Evolutionary conservation across 2,888 invertebrate genomes (phyloP), one percentile per base, ranked within the genome.

Genomic region (Epirrita christyi): DNA sequence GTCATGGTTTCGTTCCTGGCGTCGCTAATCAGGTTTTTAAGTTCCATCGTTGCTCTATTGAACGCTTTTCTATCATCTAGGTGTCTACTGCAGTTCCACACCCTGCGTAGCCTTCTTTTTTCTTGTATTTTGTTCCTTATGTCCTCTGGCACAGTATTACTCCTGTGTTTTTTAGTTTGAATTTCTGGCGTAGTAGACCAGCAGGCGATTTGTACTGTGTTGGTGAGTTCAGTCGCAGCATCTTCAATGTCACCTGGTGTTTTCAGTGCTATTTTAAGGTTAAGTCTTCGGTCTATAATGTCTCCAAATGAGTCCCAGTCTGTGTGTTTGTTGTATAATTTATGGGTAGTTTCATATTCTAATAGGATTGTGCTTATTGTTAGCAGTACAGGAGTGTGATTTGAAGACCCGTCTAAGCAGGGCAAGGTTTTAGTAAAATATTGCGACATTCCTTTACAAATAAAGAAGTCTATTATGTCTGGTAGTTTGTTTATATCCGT

Each of bases 41-140:
- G n/a, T n/a, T n/a, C n/a, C n/a, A n/a, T n/a, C n/a, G n/a, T n/a
- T n/a, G n/a, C n/a, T n/a, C n/a, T n/a, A n/a, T n/a, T n/a, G n/a
- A n/a, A n/a, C n/a, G n/a, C n/a, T n/a, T n/a, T n/a, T n/a, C n/a
- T n/a, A n/a, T n/a, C n/a, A n/a, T n/a, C n/a, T n/a, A n/a, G n/a
- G n/a, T n/a, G n/a, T n/a, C n/a, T n/a, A n/a, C n/a, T n/a, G n/a
- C n/a, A n/a, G n/a, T n/a, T n/a, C n/a, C n/a, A n/a, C n/a, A n/a
- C n/a, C 2, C 13, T 27, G 3, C 43, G 11, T 11, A 43, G 43
- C 29, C 43, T 43, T 13, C 43, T 43, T 43, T 43, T 43, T 11
- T 43, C 29, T 6, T 29, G n/a, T 7, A 43, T 28, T 43, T 29
- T 43, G 7, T 6, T 2, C 8, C 11, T 43, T 43, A 29, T 29